These are phyloP conservation scores for Pao palembangensis DNA, from an alignment of 2,113 vertebrate species.

Conservation along the genomic window DNA sequence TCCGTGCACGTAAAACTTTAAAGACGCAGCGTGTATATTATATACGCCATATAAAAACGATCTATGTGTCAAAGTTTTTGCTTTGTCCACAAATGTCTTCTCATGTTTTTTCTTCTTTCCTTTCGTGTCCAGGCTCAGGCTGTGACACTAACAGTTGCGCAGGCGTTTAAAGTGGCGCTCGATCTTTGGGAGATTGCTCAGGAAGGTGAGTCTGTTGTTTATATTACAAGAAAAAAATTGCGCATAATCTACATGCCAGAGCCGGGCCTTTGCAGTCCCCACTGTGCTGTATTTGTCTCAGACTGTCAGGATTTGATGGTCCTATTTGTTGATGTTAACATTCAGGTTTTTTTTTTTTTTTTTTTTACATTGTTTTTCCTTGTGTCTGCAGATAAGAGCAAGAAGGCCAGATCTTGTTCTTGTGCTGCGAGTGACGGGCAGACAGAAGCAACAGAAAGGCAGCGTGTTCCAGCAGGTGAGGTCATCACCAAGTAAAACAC, in stretches of 20 bases:
- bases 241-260: no score
- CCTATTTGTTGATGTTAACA: no score
- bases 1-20: no score
- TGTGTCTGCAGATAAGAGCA: constrained; percentile 70
- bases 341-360: no score
- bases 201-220: constrained; percentile 71
- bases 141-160: constrained; percentile 87
- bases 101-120: not conserved
- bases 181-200: constrained; percentile 87
- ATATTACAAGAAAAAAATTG: no score
- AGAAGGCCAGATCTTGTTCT: constrained; percentile 65
- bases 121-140: constrained; percentile 79
- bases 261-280: no score
- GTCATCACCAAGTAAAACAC: not conserved
- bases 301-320: no score
- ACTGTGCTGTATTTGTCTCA: no score
- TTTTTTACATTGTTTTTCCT: constrained; percentile 1
- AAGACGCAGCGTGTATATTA: no score
- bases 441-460: constrained; percentile 32
- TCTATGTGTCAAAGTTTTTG: no score
- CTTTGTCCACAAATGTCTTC: no score
- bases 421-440: constrained; percentile 54
- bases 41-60: no score
- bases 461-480: constrained; percentile 57
- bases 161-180: constrained; percentile 88